These are phyloP conservation scores for Plusia festucae DNA, from an alignment of 2,888 invertebrate genomes.

Conservation along the genomic window DNA sequence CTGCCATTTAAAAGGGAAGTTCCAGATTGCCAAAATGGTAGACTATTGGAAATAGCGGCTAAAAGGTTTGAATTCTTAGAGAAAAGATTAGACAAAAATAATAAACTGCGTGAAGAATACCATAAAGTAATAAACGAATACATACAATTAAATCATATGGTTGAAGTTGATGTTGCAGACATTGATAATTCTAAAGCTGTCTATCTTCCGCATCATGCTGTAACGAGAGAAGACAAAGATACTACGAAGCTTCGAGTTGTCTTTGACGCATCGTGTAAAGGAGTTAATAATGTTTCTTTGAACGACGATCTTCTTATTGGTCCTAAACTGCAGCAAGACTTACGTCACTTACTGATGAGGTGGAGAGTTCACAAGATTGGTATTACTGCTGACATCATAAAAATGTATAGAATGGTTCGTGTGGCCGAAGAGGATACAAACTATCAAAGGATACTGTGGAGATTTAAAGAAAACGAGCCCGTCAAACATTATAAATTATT, in stretches of 20 bases:
- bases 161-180: neutral
- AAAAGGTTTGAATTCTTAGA: neutral
- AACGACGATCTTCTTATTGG: neutral
- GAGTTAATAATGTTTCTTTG: neutral
- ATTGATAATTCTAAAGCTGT: neutral
- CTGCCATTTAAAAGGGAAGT: constrained; percentile 19
- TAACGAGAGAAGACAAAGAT: constrained; percentile 9
- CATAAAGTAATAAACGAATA: neutral
- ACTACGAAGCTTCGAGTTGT: constrained; percentile 13
- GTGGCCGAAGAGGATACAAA: constrained; percentile 16
- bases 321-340: constrained; percentile 6
- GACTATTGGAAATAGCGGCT: too few relatives aligned
- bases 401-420: constrained; percentile 18
- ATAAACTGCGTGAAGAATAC: neutral
- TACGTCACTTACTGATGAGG: neutral
- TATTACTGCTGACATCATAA: constrained; percentile 10
- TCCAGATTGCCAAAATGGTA: too few relatives aligned
- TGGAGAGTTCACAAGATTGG: constrained; percentile 11
- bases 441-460: constrained; percentile 10
- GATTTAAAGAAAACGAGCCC: neutral
- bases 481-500: constrained; percentile 12
- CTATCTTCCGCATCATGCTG: constrained; percentile 10
- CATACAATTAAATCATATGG: neutral
- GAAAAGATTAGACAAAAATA: neutral
- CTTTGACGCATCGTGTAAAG: constrained; percentile 5